Conservation (phyloP, 2,113 vertebrate genomes). For the Oostethus manadensis region DNA sequence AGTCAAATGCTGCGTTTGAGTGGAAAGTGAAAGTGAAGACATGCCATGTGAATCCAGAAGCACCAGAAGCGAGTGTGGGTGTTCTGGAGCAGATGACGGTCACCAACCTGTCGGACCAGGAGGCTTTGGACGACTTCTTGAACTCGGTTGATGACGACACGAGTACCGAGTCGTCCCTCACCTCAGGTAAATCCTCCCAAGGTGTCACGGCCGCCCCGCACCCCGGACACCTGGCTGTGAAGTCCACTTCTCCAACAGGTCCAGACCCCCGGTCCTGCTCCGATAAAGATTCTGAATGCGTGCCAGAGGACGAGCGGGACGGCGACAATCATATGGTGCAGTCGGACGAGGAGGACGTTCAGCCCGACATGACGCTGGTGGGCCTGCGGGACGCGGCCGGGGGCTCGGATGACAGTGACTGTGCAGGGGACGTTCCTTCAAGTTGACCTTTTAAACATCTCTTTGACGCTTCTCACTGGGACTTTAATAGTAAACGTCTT, state of each 20-base stretch:
- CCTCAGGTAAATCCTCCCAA: constrained; percentile 71
- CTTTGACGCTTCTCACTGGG: neutral
- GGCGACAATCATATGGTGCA: constrained; percentile 75
- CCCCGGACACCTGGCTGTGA: no score
- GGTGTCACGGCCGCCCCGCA: no score
- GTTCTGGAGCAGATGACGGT: constrained; percentile 91
- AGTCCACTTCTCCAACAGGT: constrained; percentile 60
- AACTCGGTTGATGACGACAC: constrained; percentile 83
- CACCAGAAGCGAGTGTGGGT: constrained; percentile 79
- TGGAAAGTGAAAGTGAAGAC: neutral
- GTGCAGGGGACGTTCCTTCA: constrained; percentile 34
- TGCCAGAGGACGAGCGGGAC: constrained; percentile 52
- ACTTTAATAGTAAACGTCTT: no score
- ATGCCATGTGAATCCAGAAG: constrained; percentile 65
- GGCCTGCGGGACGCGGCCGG: constrained; percentile 40
- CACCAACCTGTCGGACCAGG: constrained; percentile 86
- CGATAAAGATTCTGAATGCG: constrained; percentile 40
- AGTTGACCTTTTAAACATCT: constrained; percentile 4
- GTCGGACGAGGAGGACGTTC: constrained; percentile 88
- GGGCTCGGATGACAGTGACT: constrained; percentile 84
- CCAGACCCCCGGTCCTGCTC: constrained; percentile 60
- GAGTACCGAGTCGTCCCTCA: constrained; percentile 68
- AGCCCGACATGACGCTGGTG: constrained; percentile 79
- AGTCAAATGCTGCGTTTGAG: no score
- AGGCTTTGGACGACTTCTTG: constrained; percentile 91